Percentiles rank a stretch among this genome's conserved stretches.
Evolutionary conservation across 2,797 vertebrate genomes (phyloP).

Genomic region (Phoxinus dragarum): DNA sequence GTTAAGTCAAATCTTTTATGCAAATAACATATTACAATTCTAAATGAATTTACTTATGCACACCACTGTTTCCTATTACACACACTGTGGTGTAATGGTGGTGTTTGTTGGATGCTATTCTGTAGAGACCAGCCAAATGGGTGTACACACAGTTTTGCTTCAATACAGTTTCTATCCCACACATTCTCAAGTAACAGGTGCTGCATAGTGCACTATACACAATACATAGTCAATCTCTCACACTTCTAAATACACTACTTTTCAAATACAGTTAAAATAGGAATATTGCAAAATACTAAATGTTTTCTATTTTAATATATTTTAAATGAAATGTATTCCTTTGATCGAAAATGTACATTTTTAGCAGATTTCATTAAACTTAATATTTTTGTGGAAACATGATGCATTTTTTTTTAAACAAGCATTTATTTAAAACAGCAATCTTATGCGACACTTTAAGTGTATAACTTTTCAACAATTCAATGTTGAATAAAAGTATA

Average conservation of each 20-base stretch:
- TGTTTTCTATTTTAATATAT: background rate
- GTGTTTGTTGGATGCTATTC: no score
- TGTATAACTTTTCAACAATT: background rate
- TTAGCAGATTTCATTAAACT: background rate
- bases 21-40: background rate
- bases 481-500: background rate
- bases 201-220: background rate
- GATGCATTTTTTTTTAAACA: background rate
- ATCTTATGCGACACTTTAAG: background rate
- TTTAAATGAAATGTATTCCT: background rate
- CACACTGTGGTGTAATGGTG: no score
- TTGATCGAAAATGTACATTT: fast-evolving
- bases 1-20: background rate
- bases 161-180: background rate
- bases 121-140: no score
- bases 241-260: background rate
- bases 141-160: background rate
- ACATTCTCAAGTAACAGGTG: background rate
- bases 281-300: background rate
- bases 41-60: background rate
- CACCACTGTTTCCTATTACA: no score
- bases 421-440: background rate
- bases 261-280: background rate
- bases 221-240: background rate
- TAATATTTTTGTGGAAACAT: background rate